Evolutionary conservation across 1,140 invertebrate genomes (phyloP), one percentile per base, ranked within the genome.

Genomic region (Aphelinus certus): DNA sequence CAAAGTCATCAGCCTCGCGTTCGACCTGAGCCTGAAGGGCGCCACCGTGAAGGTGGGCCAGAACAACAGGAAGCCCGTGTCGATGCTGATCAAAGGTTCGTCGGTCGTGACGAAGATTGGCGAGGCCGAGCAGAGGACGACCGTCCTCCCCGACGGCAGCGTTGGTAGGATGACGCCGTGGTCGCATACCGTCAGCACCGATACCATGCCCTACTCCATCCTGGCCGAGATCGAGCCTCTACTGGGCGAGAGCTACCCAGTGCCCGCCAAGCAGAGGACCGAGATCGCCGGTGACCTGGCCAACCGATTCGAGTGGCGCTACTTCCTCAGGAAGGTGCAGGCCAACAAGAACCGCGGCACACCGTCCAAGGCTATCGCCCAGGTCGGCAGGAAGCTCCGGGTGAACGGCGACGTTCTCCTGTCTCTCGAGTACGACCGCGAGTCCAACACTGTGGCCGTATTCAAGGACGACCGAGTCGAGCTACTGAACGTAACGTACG

Each of bases 261-360:
- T 97, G 1, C 95, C 96, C 2, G 94, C 94, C 1, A 96, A 96
- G 83, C 95, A 97, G 83, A 92, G 93, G 78, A 95, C 94, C 0
- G 95, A 96, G 86, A 93, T 97, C 47, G 94, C 94, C 10, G 95
- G 95, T 0, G 96, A 97, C 82, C 87, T 97, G 45, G 94, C 96
- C 1, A 98, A 98, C 83, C 90, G 95, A 73, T 95, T 98, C 76
- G 96, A 98, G 88, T 98, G 97, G 97, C 90, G 96, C 57, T 98
- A 98, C 84, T 96, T 96, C 85, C 87, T 95, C 43, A 85, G 94
- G 58, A 91, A 92, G 72, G 86, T 91, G 10, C 91, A 92, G 79
- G 90, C 91, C 2, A 90, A 89, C 78, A 89, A 89, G 77, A 91
- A 90, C 77, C 55, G 73, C 5, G 57, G 57, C 26, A 42, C 61